phyloP scores from a whole-genome alignment of 1,140 invertebrate species.

The Phenacoccus solenopsis region DNA sequence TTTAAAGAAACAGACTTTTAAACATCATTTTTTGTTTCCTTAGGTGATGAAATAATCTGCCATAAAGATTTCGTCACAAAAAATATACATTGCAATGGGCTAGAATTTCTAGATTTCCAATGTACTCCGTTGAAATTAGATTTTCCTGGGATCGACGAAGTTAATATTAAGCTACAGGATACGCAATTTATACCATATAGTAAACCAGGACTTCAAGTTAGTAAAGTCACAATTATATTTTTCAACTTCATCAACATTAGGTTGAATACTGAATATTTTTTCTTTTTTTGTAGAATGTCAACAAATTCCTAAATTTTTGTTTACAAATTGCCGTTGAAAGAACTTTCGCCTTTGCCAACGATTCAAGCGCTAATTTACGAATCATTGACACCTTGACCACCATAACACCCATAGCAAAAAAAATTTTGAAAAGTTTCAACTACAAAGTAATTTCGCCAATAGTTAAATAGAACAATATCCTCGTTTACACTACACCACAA shows the following conservation, averaged over 20 bases:
- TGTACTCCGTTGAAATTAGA: not conserved
- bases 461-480: no score
- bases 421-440: not conserved
- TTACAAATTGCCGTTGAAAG: not conserved
- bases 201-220: not conserved
- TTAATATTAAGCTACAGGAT: not conserved
- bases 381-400: not conserved
- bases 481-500: no score
- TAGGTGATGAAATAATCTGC: not conserved
- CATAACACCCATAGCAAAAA: not conserved
- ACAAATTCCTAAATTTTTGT: not conserved
- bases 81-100: not conserved
- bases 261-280: no score
- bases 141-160: not conserved
- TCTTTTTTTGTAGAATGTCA: no score
- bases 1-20: no score
- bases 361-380: not conserved
- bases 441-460: not conserved
- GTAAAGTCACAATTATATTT: no score
- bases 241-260: no score
- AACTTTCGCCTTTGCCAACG: not conserved
- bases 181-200: not conserved
- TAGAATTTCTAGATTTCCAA: not conserved
- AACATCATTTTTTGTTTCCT: not conserved
- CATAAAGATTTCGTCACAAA: not conserved